Base-by-base conservation (phyloP, 2,113 vertebrate genomes). In the Pteropus alecto region DNA sequence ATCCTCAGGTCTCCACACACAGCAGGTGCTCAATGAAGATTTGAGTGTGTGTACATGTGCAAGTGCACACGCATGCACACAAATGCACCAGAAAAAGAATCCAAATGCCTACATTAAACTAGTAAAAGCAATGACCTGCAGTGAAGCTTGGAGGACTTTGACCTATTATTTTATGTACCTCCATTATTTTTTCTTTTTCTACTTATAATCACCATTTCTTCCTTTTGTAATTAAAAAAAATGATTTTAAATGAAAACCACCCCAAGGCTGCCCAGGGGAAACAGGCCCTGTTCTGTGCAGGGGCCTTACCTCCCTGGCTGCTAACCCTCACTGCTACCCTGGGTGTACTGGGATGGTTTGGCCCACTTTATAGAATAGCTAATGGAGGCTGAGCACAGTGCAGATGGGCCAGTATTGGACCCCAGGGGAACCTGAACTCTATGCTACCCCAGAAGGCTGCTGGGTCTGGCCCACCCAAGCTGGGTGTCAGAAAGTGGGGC, bases 141-240 rank as follows among this genome's bases (percentile, higher is more conserved):
- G 43, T 56, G 12, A 76, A 56, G 35, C 38, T 85, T 48, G 24
- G 30, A 9, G 43, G 28, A 33, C 63, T 73, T 15, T 38, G 70
- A 84, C 43, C 83, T 48, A 18, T 33, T 74, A 70, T 43, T 85
- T 56, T 54, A 14, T n/a, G 35, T 71, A 30, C 12, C 35, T 88
- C 48, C 14, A 9, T 2, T 2, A 10, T 67, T 63, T 92, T 63
- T 58, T 4, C 51, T 54, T 87, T 87, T 54, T 56, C 46, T 87
- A 65, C 15, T 58, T 67, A 87, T 22, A 51, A 43, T 33, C 30
- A 71, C 19, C 24, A 21, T 48, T 54, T 41, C n/a, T 87, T 43
- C 11, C 54, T 93, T 96, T 68, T 63, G 18, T 89, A 74, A 92
- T 70, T 63, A 79, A 38, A 54, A 58, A 70, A 85, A 70, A 41